Percentiles rank a stretch among this genome's conserved stretches.
Evolutionary conservation across 2,113 vertebrate species (phyloP).

Genomic region (Agelaius phoeniceus): DNA sequence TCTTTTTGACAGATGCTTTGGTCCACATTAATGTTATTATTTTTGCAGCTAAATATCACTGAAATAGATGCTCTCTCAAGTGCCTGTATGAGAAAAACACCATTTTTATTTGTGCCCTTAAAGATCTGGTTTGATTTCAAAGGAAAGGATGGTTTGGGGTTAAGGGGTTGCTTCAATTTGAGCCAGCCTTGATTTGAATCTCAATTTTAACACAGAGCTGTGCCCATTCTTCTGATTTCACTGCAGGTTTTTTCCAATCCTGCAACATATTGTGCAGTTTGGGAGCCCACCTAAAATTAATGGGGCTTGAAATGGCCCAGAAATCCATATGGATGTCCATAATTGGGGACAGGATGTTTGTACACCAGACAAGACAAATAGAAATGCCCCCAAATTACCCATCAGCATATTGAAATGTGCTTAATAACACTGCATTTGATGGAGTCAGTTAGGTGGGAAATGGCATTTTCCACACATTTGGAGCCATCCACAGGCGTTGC

Average conservation of each 20-base stretch:
- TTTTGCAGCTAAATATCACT: not conserved
- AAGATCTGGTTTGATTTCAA: not conserved
- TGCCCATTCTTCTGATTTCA: not conserved
- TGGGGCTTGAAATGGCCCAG: slow-evolving; percentile 24
- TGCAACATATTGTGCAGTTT: not conserved
- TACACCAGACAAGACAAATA: not conserved
- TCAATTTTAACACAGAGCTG: not conserved
- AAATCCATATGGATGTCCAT: not conserved
- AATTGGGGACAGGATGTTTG: slow-evolving; percentile 26
- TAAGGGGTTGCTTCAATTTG: not conserved
- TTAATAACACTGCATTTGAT: not conserved
- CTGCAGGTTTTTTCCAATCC: not conserved
- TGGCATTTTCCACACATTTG: not conserved
- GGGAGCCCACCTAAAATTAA: slow-evolving; percentile 30
- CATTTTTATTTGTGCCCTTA: not conserved
- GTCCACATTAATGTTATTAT: not conserved
- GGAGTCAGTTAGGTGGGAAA: slow-evolving; percentile 41
- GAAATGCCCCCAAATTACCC: slow-evolving; percentile 10
- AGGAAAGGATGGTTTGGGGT: not conserved
- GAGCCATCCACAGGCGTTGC: not conserved
- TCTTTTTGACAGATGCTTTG: not conserved
- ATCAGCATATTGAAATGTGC: slow-evolving; percentile 17
- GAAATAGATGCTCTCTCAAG: not conserved
- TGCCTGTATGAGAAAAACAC: not conserved
- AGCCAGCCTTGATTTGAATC: not conserved